phyloP scores from a whole-genome alignment of 92 coral and sea anemone genomes.

The Plumapathes pennacea region DNA sequence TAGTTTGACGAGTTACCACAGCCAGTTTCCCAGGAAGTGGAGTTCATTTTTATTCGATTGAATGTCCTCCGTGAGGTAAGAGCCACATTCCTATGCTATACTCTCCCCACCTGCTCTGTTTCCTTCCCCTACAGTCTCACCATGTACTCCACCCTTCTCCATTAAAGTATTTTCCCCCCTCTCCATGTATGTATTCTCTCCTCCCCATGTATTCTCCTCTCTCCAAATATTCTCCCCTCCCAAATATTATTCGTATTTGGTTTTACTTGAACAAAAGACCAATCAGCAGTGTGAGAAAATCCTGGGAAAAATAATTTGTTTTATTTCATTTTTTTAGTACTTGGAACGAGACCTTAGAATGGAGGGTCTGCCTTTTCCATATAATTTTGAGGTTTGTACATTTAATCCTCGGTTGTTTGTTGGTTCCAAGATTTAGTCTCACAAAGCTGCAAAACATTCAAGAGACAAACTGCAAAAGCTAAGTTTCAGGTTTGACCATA shows the following conservation, averaged over 20 bases:
- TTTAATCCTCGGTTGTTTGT: not conserved
- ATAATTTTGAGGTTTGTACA: conserved; percentile 86
- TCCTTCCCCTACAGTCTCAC: too few relatives aligned
- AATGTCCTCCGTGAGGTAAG: conserved; percentile 97
- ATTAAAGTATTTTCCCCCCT: too few relatives aligned
- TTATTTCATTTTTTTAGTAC: conserved; percentile 36
- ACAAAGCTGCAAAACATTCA: not conserved
- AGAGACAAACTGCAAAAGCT: too few relatives aligned
- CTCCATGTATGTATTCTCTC: too few relatives aligned
- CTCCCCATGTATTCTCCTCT: too few relatives aligned
- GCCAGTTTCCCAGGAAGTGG: conserved; percentile 87
- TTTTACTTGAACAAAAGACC: too few relatives aligned
- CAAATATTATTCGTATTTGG: too few relatives aligned
- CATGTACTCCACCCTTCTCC: too few relatives aligned
- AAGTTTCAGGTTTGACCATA: not conserved
- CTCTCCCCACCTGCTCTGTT: too few relatives aligned
- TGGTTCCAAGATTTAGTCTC: not conserved
- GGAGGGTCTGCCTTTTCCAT: conserved; percentile 92
- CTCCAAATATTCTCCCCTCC: too few relatives aligned
- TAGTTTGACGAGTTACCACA: conserved; percentile 86
- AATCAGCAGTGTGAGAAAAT: too few relatives aligned
- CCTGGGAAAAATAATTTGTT: not conserved
- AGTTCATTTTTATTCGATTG: conserved; percentile 89
- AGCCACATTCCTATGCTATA: too few relatives aligned
- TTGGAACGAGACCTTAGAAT: conserved; percentile 89